These are phyloP conservation scores for Xenopus petersii DNA, from an alignment of 2,797 vertebrate genomes.

Conservation along the genomic window DNA sequence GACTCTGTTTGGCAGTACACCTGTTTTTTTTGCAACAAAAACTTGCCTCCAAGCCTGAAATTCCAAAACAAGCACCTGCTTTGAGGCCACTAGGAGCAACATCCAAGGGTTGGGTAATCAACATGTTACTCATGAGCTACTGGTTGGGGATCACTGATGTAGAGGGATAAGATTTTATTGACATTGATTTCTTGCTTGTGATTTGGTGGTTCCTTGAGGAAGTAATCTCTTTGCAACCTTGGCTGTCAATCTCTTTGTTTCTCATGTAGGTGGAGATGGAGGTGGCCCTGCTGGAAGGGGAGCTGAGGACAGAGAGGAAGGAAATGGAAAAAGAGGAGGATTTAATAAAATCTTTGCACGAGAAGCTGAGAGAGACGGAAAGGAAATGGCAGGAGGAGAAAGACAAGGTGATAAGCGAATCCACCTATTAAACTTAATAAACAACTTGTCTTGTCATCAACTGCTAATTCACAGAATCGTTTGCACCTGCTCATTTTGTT, in stretches of 20 bases:
- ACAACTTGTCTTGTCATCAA: not conserved
- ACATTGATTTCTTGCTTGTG: too few species aligned
- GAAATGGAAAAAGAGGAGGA: slow-evolving; percentile 66
- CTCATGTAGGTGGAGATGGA: slow-evolving; percentile 79
- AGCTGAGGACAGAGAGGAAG: slow-evolving; percentile 75
- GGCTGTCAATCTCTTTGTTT: not conserved
- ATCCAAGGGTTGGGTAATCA: too few species aligned
- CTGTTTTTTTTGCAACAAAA: too few species aligned
- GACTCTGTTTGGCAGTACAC: too few species aligned
- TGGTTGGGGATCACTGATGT: too few species aligned
- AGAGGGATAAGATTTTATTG: too few species aligned
- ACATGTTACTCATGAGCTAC: too few species aligned
- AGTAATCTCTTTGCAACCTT: not conserved
- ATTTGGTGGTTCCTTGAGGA: not conserved
- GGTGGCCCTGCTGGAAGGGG: slow-evolving; percentile 78
- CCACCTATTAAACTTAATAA: not conserved
- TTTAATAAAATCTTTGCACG: slow-evolving; percentile 68
- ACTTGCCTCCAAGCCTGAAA: too few species aligned
- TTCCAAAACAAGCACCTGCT: too few species aligned
- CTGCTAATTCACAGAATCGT: not conserved
- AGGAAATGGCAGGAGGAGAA: slow-evolving; percentile 51
- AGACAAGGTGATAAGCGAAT: slow-evolving; percentile 59
- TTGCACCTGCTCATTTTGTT: not conserved
- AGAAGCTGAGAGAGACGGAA: slow-evolving; percentile 52
- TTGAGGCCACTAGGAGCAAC: too few species aligned